Evolutionary conservation across 2,113 vertebrate genomes (phyloP).

Genomic region (Tachycineta bicolor): DNA sequence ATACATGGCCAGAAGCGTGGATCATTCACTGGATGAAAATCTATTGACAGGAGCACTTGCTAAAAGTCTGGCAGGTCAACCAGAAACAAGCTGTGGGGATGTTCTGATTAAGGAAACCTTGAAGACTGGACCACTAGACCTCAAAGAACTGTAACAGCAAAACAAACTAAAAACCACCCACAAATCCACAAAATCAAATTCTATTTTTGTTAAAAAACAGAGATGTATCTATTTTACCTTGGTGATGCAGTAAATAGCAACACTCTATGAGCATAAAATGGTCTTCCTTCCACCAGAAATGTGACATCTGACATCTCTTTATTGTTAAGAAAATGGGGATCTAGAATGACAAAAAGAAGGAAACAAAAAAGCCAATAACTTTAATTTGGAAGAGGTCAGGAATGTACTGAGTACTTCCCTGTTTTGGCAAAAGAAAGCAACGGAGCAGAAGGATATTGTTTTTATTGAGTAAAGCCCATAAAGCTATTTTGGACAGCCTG

Average conservation of each 20-base stretch:
- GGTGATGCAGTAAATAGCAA: conserved; percentile 94
- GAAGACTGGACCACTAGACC: neutral
- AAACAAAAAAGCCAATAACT: neutral
- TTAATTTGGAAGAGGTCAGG: neutral
- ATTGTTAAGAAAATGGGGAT: conserved; percentile 98
- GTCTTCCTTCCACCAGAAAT: conserved; percentile 95
- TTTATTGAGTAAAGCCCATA: neutral
- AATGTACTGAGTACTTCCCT: neutral
- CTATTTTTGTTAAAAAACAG: neutral
- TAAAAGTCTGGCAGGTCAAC: neutral
- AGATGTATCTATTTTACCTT: conserved; percentile 75
- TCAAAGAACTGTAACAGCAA: neutral
- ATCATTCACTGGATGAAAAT: neutral
- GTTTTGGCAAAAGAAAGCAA: neutral
- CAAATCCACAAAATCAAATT: neutral
- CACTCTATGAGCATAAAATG: conserved; percentile 96
- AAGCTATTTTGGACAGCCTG: neutral
- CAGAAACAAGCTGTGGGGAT: neutral
- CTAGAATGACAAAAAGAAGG: conserved; percentile 71
- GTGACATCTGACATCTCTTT: conserved; percentile 99
- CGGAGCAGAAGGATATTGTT: neutral
- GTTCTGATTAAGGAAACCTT: neutral
- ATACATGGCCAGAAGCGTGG: neutral
- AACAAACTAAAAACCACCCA: rapidly evolving
- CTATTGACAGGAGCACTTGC: neutral